Percentiles rank a stretch among this genome's conserved stretches.
These are phyloP conservation scores for Lasioglossum oenotherae DNA, from an alignment of 2,888 invertebrate genomes.

Conservation along the genomic window DNA sequence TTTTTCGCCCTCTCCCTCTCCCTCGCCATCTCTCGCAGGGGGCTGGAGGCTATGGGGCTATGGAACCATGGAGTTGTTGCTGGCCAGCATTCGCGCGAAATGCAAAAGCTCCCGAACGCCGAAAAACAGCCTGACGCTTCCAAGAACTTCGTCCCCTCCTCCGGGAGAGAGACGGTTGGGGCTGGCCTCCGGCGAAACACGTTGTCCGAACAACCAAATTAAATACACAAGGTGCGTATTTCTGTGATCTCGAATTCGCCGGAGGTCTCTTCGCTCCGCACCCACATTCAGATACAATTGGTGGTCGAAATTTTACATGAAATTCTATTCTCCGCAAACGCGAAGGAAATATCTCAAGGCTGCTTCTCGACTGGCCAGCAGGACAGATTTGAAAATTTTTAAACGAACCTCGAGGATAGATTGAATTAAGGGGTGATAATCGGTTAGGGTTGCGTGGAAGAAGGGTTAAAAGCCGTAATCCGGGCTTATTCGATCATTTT, in stretches of 20 bases:
- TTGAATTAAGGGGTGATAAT: neutral
- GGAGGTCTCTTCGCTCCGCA: neutral
- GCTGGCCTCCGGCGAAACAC: neutral
- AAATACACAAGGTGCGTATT: neutral
- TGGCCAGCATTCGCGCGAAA: constrained; percentile 36
- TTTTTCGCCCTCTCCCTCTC: constrained; percentile 42
- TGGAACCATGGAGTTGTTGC: neutral
- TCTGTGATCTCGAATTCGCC: neutral
- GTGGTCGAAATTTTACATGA: neutral
- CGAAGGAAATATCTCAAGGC: neutral
- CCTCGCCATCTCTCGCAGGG: neutral
- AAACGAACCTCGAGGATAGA: neutral
- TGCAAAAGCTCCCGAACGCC: constrained; percentile 47
- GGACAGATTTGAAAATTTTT: neutral
- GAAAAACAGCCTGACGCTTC: constrained; percentile 45
- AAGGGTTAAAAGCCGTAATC: neutral
- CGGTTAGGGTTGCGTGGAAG: neutral
- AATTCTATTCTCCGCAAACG: neutral
- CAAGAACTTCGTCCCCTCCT: constrained; percentile 18
- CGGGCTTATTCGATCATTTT: neutral
- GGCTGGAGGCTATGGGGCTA: neutral
- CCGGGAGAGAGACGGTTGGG: neutral
- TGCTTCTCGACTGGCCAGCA: neutral
- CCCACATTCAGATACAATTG: neutral
- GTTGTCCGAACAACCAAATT: neutral